Conservation (phyloP, 2,113 vertebrate species). For the Acanthisitta chloris region DNA sequence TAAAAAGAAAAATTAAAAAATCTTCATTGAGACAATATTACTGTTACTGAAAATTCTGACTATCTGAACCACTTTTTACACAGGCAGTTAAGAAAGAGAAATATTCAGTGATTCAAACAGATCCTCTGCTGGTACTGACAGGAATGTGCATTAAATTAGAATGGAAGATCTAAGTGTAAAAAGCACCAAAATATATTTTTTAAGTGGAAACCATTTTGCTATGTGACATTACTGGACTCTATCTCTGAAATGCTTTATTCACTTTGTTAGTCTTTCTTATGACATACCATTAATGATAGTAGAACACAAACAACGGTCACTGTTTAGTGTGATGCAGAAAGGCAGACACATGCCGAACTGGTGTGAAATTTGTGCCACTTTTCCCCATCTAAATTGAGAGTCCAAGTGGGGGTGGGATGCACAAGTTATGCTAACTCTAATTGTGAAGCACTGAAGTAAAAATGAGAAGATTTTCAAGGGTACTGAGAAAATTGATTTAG, state of each 20-base stretch:
- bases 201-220: not conserved
- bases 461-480: not conserved
- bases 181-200: not conserved
- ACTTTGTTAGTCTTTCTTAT: not conserved
- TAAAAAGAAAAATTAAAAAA: not conserved
- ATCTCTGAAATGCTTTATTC: rapidly evolving
- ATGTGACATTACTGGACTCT: not conserved
- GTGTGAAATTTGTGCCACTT: not conserved
- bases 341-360: not conserved
- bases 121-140: not conserved
- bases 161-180: not conserved
- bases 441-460: not conserved
- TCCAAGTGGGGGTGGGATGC: not conserved
- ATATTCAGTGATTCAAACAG: not conserved
- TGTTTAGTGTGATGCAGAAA: not conserved
- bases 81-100: not conserved
- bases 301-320: not conserved
- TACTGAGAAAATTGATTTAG: not conserved
- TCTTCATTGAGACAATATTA: not conserved
- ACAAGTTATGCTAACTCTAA: not conserved
- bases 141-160: not conserved
- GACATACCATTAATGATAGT: not conserved
- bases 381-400: not conserved
- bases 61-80: not conserved
- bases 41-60: not conserved